Conservation (phyloP, 2,113 vertebrate genomes). For the Dissostichus mawsoni region DNA sequence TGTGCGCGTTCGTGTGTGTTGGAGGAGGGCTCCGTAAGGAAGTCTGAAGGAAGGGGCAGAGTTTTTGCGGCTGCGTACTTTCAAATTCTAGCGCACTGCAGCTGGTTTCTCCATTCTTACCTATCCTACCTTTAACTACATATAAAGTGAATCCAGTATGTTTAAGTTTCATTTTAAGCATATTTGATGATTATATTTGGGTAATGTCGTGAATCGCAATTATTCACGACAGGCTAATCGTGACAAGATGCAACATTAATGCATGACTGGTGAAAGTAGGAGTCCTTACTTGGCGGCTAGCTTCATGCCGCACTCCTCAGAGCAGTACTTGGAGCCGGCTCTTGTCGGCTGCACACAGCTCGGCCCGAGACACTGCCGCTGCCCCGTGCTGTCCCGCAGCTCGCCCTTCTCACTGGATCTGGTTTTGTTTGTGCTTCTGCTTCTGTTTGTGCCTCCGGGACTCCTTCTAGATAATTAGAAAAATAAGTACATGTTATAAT, state of each 20-base stretch:
- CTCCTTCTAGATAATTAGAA: conserved; percentile 85
- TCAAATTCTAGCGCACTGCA: too few relatives aligned
- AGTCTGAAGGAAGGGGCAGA: too few relatives aligned
- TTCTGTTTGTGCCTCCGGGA: conserved; percentile 93
- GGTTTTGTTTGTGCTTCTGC: conserved; percentile 90
- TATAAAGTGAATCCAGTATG: too few relatives aligned
- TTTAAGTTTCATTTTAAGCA: too few relatives aligned
- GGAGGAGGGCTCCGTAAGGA: too few relatives aligned
- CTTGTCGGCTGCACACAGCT: conserved; percentile 87
- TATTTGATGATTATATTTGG: too few relatives aligned
- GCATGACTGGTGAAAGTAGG: not conserved
- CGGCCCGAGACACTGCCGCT: conserved; percentile 92
- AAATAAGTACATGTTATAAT: not conserved
- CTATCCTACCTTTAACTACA: too few relatives aligned
- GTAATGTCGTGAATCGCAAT: too few relatives aligned
- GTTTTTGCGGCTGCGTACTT: too few relatives aligned
- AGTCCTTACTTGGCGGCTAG: conserved; percentile 92
- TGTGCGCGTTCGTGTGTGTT: too few relatives aligned
- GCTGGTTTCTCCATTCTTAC: too few relatives aligned
- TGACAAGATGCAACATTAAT: not conserved
- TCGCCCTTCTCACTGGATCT: conserved; percentile 88
- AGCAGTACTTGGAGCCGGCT: conserved; percentile 92
- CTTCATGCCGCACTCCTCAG: conserved; percentile 95
- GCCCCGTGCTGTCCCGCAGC: conserved; percentile 80
- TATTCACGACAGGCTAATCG: too few relatives aligned